These are phyloP conservation scores for Calephelis virginiensis DNA, from an alignment of 1,140 invertebrate genomes.

Conservation along the genomic window DNA sequence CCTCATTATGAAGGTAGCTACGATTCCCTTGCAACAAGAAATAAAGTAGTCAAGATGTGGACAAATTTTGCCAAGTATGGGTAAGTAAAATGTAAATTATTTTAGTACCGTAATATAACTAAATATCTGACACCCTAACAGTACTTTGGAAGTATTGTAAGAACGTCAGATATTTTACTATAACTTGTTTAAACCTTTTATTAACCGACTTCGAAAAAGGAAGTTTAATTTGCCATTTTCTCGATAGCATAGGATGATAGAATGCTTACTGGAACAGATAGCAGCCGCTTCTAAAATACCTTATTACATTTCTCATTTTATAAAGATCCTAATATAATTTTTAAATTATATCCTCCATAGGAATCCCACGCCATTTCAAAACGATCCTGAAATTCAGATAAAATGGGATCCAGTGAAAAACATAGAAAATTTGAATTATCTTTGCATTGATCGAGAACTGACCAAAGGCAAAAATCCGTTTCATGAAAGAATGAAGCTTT, in stretches of 20 bases:
- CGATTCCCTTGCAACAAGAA: slow-evolving; percentile 56
- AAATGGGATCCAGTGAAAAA: slow-evolving; percentile 62
- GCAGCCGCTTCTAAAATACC: too few species aligned
- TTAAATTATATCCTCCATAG: slow-evolving; percentile 34
- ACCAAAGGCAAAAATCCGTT: slow-evolving; percentile 68
- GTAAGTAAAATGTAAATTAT: slow-evolving; percentile 36
- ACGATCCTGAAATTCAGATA: slow-evolving; percentile 57
- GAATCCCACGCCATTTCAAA: slow-evolving; percentile 57
- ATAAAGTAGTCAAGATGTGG: slow-evolving; percentile 62
- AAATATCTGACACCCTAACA: not conserved
- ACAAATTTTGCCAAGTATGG: slow-evolving; percentile 72
- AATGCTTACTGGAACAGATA: too few species aligned
- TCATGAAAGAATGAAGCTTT: slow-evolving; percentile 63
- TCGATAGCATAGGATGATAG: too few species aligned
- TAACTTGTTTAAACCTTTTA: too few species aligned
- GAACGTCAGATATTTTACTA: not conserved
- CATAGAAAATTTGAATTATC: slow-evolving; percentile 53
- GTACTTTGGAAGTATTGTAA: slow-evolving; percentile 9
- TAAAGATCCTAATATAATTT: not conserved
- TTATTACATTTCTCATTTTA: too few species aligned
- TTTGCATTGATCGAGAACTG: slow-evolving; percentile 57
- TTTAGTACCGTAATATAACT: not conserved
- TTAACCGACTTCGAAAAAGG: too few species aligned
- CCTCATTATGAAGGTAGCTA: slow-evolving; percentile 46
- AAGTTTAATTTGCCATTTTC: too few species aligned